Base-by-base conservation (phyloP, 2,888 invertebrate genomes). In the Phoenoteleia sp. region DNA sequence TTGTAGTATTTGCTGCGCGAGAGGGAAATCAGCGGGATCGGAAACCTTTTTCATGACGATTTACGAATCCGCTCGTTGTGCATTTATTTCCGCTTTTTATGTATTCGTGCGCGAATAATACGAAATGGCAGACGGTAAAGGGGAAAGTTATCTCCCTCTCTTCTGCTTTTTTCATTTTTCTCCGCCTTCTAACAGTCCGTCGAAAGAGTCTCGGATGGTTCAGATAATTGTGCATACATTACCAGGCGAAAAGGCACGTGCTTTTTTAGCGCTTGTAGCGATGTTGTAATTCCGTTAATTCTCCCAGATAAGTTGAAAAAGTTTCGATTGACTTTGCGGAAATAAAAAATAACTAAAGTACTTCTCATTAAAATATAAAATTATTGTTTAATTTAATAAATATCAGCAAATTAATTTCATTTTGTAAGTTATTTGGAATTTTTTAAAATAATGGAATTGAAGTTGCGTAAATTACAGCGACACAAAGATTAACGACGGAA, bases 41-140 rank as follows among this genome's bases (percentile, higher is more conserved):
- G 56, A 79, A 84, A 84, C 69, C 74, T 84, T 79, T 79, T 79
- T 69, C 79, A 67, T 75, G 69, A 72, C 83, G 74, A 79, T 79
- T 84, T 69, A 71, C 79, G 75, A 74, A 79, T 84, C 62, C 75
- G 54, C 23, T 67, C 71, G 74, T 69, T 76, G 64, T 62, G 62
- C 60, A 76, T 79, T 84, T 79, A 79, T 84, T 74, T 45, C 39
- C 58, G 47, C 62, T 45, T 75, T 84, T 74, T 69, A 79, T 49
- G 47, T 56, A 84, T 75, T 79, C 66, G 49, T 33, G 67, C 45
- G 54, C 74, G 54, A 74, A 74, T 77, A 82, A 76, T 72, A 52
- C 64, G 49, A 42, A 64, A 42, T 58, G 56, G 17, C 67, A 47
- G 64, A 36, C 33, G 47, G 27, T 36, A 33, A 33, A 11, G 33